These are phyloP conservation scores for Ambastaia sidthimunki DNA, from an alignment of 2,797 vertebrate genomes.

Conservation along the genomic window DNA sequence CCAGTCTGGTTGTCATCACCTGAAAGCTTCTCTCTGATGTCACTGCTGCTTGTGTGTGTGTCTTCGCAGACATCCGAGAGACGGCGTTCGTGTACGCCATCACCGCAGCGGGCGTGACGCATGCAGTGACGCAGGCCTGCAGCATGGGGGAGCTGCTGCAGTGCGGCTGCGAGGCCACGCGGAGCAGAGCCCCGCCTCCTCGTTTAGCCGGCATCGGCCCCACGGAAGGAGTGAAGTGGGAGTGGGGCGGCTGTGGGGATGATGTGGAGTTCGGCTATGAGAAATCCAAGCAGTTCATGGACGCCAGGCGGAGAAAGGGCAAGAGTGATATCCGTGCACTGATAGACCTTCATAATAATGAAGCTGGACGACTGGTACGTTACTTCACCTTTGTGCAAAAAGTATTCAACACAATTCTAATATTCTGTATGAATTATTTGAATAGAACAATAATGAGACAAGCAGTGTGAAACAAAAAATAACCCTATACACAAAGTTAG, in stretches of 20 bases:
- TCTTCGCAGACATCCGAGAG: slow-evolving; percentile 90
- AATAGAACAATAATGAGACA: too few relatives aligned
- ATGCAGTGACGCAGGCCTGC: slow-evolving; percentile 96
- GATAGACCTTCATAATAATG: slow-evolving; percentile 96
- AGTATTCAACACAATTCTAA: background rate
- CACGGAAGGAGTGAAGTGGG: slow-evolving; percentile 88
- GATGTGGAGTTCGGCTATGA: slow-evolving; percentile 97
- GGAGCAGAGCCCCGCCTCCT: slow-evolving; percentile 84
- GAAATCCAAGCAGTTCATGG: slow-evolving; percentile 98
- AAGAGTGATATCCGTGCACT: slow-evolving; percentile 95
- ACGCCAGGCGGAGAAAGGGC: slow-evolving; percentile 89
- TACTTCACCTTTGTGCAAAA: background rate
- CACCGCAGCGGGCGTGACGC: slow-evolving; percentile 92
- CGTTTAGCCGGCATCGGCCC: slow-evolving; percentile 71
- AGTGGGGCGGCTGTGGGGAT: slow-evolving; percentile 97
- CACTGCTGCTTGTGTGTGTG: background rate
- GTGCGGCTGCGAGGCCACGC: slow-evolving; percentile 92
- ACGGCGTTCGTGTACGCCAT: slow-evolving; percentile 97
- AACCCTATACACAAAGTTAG: too few relatives aligned
- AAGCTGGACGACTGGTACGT: slow-evolving; percentile 94
- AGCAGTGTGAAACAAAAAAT: too few relatives aligned
- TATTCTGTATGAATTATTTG: too few relatives aligned
- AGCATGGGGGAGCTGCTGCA: slow-evolving; percentile 97
- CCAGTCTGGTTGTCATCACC: slow-evolving; percentile 35
- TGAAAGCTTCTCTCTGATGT: slow-evolving; percentile 13